phyloP scores from a whole-genome alignment of 2,797 vertebrate species.

The Lycodopsis pacificus region DNA sequence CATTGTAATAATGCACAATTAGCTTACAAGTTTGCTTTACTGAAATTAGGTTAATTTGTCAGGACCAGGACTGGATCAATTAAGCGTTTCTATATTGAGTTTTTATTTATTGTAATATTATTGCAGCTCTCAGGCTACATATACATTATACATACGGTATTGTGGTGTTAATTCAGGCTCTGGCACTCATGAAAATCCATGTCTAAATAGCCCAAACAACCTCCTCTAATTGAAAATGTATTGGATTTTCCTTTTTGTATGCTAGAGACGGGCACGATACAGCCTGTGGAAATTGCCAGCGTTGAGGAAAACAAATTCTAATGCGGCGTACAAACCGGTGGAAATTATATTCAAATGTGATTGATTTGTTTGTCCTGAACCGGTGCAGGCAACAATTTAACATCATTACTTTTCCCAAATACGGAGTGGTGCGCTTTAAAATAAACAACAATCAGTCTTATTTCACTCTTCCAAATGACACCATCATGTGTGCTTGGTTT shows the following conservation, averaged over 20 bases:
- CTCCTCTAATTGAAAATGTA: constrained; percentile 51
- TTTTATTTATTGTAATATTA: not conserved
- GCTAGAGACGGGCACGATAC: constrained; percentile 26
- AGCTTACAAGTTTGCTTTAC: constrained; percentile 16
- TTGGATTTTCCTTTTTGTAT: constrained; percentile 48
- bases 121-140: constrained; percentile 10
- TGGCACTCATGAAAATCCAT: constrained; percentile 31
- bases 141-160: constrained; percentile 15
- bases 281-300: constrained; percentile 56
- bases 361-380: constrained; percentile 71
- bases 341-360: constrained; percentile 72
- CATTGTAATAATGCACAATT: not conserved
- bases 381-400: constrained; percentile 44
- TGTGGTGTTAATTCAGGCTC: constrained; percentile 22
- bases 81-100: not conserved
- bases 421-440: constrained; percentile 45
- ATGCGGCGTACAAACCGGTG: constrained; percentile 59
- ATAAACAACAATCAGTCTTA: constrained; percentile 63
- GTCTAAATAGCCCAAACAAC: constrained; percentile 41
- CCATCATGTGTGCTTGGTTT: constrained; percentile 49
- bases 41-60: constrained; percentile 17
- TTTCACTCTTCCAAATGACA: constrained; percentile 50
- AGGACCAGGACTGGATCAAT: not conserved
- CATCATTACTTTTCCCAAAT: constrained; percentile 37
- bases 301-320: constrained; percentile 59